Percentiles rank a stretch among this genome's conserved stretches.
Evolutionary conservation across 2,888 invertebrate genomes (phyloP).

Genomic region (Lysandra bellargus): DNA sequence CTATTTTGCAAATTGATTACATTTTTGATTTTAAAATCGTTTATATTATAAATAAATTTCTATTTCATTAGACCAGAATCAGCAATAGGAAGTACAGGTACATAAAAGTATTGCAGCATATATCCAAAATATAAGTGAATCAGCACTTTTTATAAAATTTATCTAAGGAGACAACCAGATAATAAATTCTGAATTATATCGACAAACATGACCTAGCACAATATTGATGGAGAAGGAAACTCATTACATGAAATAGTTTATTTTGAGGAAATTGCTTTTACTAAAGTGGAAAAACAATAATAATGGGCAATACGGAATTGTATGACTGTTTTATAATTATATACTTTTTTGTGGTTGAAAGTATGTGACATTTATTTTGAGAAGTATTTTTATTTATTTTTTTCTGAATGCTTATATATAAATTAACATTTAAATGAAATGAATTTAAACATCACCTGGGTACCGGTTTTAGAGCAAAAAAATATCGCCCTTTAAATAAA

Average conservation of each 20-base stretch:
- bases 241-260: neutral
- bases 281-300: neutral
- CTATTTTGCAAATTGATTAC: neutral
- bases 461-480: no score
- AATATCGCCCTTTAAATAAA: no score
- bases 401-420: neutral
- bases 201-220: neutral
- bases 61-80: neutral
- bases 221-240: neutral
- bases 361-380: neutral
- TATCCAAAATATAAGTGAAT: neutral
- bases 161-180: neutral
- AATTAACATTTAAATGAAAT: no score
- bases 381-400: neutral
- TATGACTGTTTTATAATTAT: neutral
- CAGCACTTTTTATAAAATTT: neutral
- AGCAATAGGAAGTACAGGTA: no score
- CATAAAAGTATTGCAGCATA: neutral
- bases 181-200: neutral
- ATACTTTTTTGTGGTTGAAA: neutral
- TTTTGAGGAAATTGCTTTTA: neutral
- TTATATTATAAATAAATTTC: neutral
- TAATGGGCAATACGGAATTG: neutral
- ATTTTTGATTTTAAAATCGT: neutral
- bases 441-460: no score